A percentile compares a stretch with the other conserved stretches of the same genome.
Evolutionary conservation across 1,140 invertebrate species (phyloP).

Genomic region (Dysdera silvatica): DNA sequence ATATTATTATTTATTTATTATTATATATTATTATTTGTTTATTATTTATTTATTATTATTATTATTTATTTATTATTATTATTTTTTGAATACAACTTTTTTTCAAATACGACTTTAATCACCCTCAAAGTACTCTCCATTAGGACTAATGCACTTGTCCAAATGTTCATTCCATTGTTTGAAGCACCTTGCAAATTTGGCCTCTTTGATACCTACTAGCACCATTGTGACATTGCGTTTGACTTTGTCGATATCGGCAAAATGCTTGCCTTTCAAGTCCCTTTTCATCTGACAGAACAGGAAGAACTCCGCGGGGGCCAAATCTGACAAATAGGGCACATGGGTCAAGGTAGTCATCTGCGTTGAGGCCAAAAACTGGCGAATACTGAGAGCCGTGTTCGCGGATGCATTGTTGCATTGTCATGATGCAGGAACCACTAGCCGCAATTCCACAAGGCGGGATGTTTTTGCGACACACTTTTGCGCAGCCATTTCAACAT

Average conservation of each 20-base stretch:
- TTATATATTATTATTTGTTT: no score
- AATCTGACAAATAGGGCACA: not conserved
- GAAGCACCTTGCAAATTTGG: no score
- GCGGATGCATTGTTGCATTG: not conserved
- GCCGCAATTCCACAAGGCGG: not conserved
- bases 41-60: no score
- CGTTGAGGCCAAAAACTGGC: not conserved
- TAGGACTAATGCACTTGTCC: no score
- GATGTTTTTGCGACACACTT: not conserved
- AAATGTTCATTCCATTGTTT: no score
- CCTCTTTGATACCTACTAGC: no score
- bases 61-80: no score
- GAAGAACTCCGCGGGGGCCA: not conserved
- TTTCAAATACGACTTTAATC: no score
- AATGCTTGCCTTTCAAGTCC: not conserved
- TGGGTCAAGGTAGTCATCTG: not conserved
- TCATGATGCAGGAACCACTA: not conserved
- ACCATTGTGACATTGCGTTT: conserved; percentile 1
- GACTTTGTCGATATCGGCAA: not conserved
- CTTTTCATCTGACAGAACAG: not conserved
- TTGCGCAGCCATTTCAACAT: not conserved
- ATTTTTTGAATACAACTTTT: no score
- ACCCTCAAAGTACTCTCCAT: no score
- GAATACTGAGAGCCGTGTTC: not conserved
- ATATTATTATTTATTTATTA: no score